Base-by-base conservation (phyloP, 2,888 invertebrate species). In the Drosophila vallismaia region DNA sequence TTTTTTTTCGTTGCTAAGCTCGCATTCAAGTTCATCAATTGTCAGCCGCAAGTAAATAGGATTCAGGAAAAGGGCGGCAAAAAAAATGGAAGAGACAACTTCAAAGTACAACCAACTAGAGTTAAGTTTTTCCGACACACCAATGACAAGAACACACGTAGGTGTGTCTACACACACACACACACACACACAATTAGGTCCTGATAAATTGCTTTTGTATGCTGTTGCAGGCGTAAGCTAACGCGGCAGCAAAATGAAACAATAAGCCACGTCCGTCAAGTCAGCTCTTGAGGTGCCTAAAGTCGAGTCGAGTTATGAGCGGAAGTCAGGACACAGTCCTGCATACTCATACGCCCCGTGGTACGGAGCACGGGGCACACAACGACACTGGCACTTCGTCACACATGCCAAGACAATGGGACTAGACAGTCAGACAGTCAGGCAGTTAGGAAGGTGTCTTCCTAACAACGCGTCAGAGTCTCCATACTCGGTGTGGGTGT, bases 181-280 rank as follows among this genome's bases (percentile, higher is more conserved):
- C 45, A 54, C 50, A 67, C 71, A 74, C 67, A 77, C 63, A 87
- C 83, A 88, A 86, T 88, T 88, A 87, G 79, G 84, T 73, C 77
- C 71, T 88, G 86, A 88, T 83, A 87, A 88, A 87, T 88, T 86
- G 75, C 79, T 77, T 77, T 88, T 83, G 79, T 83, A 77, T 88
- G 85, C 83, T 84, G 80, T 81, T 74, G 59, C 74, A 83, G 75
- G 77, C 77, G 75, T 69, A 77, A 75, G 71, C 75, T 45, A 69
- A 86, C 75, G 71, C 86, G 73, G 75, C 76, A 76, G 67, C 77
- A 71, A 86, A 86, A 83, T 83, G 86, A 86, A 88, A 88, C 84
- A 88, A 88, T 84, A 88, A 88, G 84, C 84, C 83, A 83, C 83
- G 86, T 84, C 88, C 88, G 86, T 84, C 88, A 86, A 77, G 88